Base-by-base conservation (phyloP, 1,140 invertebrate genomes). In the Aphaenogaster floridana region DNA sequence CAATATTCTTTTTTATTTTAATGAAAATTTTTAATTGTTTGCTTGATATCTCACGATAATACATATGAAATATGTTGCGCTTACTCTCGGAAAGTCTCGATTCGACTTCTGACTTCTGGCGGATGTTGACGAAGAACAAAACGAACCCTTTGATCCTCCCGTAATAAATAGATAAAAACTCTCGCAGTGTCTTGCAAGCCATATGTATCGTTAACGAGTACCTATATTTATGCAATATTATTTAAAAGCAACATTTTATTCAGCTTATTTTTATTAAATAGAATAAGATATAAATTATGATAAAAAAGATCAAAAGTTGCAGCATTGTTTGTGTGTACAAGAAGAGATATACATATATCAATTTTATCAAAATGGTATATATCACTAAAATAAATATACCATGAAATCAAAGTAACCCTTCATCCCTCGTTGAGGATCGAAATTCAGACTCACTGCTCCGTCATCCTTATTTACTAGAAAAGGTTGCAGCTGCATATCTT, bases 401-500 rank as follows among this genome's bases (percentile, higher is more conserved):
- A 97, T 97, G 92, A 99, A 99, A 93, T 99, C 98, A 95, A 99
- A 99, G 94, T 99, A 99, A 72, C 99, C 99, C 94, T 99, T 99
- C 99, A 99, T 99, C 74, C 98, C 98, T 92, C 98, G 98, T 93
- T 99, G 98, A 21, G 99, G 99, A 95, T 99, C 98, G 93, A 99
- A 99, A 95, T 99, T 99, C 0, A 99, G 96, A 69, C 97, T 97
- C 4, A 99, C 96, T 1, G 97, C 97, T 1, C 99, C 99, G 9
- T 98, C 98, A 8, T 97, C 96, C 68, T 95, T 95, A 86, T 99
- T 97, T 0, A 99, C 96, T 0, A 98, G 93, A 95, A 99, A 99
- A 0, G 98, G 98, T 3, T 97, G 96, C 54, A 97, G 96, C 66
- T 97, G 96, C 74, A 98, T 96, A 90, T 97, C 97, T 71, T 98